Percentiles rank a stretch among this genome's conserved stretches.
Conservation (phyloP, 2,888 invertebrate genomes). For the Nomada flava region DNA sequence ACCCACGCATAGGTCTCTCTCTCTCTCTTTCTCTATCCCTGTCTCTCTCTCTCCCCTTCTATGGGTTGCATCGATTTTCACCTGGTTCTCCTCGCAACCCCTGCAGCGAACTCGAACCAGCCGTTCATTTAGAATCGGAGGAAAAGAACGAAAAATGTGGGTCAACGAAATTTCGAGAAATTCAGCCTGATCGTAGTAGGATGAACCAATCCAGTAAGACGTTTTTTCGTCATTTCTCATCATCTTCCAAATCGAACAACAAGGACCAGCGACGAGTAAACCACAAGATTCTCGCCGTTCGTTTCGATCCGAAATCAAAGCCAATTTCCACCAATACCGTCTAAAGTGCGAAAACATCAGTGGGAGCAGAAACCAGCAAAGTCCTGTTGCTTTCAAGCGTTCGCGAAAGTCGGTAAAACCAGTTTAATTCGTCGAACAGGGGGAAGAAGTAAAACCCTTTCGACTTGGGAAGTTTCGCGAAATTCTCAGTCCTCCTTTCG, state of each 20-base stretch:
- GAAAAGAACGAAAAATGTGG: slow-evolving; percentile 67
- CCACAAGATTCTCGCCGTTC: slow-evolving; percentile 21
- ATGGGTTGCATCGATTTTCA: slow-evolving; percentile 80
- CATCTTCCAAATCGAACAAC: neutral
- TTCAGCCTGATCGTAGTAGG: neutral
- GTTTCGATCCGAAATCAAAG: neutral
- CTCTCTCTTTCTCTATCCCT: slow-evolving; percentile 26
- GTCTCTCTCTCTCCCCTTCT: slow-evolving; percentile 43
- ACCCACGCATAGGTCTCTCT: slow-evolving; percentile 68
- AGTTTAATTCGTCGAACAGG: slow-evolving; percentile 55
- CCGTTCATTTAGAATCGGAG: slow-evolving; percentile 66
- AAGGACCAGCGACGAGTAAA: slow-evolving; percentile 34
- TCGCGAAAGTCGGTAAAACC: slow-evolving; percentile 38
- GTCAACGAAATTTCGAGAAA: slow-evolving; percentile 63
- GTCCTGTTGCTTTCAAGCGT: slow-evolving; percentile 64
- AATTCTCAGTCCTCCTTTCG: no score
- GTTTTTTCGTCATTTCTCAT: neutral
- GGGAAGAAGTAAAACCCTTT: slow-evolving; percentile 51
- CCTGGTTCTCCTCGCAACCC: slow-evolving; percentile 73
- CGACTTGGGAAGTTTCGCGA: slow-evolving; percentile 55
- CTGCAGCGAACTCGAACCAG: slow-evolving; percentile 63
- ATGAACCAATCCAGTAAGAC: neutral
- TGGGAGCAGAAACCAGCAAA: slow-evolving; percentile 43
- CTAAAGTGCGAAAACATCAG: slow-evolving; percentile 16
- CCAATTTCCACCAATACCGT: neutral